Base-by-base conservation (phyloP, 2,888 invertebrate genomes). In the Laothoe populi region DNA sequence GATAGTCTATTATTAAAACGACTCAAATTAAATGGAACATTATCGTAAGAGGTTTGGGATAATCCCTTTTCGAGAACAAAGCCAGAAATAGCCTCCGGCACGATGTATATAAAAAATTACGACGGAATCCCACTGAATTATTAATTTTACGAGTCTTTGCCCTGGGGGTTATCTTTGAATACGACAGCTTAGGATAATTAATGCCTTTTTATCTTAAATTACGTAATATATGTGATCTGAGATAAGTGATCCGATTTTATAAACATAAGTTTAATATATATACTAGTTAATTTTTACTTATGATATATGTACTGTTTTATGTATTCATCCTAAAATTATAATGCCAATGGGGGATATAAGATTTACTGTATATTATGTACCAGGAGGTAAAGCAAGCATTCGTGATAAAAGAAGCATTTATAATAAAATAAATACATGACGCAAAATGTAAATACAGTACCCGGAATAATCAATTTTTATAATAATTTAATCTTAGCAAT, bases 21-120 rank as follows among this genome's bases (percentile, higher is more conserved):
- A 53, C 19, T 3, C 11, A 31, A 53, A 53, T 53, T 35, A 53
- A 53, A 53, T 35, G 53, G 53, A 31, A 19, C 35, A 35, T 35
- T 53, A 53, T 53, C 53, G 53, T 35, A 53, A 53, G 53, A 19
- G 53, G 53, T 35, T 53, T 53, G 31, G 53, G 53, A 53, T 53
- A 53, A 53, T 53, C 53, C 53, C 35, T 35, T 53, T 35, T 19
- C 19, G 11, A 53, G 53, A 53, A 53, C 53, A 53, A 53, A 35
- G 53, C 19, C 53, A 53, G 53, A 35, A 31, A 53, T 19, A 53
- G 31, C 16, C 53, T 19, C 53, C 11, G 10, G 53, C 31, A 19
- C 53, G 11, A 19, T 35, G 19, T 46, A 19, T 35, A 19, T 53
- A 53, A 53, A 53, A 53, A 53, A 35, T 53, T 53, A 19, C 53